Conservation (phyloP, 2,888 invertebrate genomes). For the Galeruca laticollis region DNA sequence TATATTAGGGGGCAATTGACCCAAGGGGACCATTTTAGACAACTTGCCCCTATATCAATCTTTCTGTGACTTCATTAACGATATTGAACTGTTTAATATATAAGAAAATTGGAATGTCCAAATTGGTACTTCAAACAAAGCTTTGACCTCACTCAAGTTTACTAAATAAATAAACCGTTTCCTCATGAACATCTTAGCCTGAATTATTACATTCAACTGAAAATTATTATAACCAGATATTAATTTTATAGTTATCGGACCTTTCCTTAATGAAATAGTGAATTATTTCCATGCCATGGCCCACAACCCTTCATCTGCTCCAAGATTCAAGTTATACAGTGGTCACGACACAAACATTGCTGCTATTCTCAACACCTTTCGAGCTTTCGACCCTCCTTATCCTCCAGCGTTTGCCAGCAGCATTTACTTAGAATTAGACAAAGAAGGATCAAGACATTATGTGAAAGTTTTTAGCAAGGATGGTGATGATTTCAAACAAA, state of each 20-base stretch:
- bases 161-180: too few relatives aligned
- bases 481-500: slow-evolving; percentile 18
- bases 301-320: background rate
- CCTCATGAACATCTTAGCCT: too few relatives aligned
- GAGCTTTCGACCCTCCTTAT: background rate
- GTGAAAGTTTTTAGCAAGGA: slow-evolving; percentile 38
- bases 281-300: slow-evolving; percentile 9
- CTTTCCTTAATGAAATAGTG: slow-evolving; percentile 15
- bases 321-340: slow-evolving; percentile 19
- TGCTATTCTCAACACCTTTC: slow-evolving; percentile 12
- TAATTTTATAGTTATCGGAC: slow-evolving; percentile 68
- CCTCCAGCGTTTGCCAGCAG: slow-evolving; percentile 21
- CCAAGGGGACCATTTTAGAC: too few relatives aligned
- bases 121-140: too few relatives aligned
- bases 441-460: background rate
- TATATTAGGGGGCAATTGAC: too few relatives aligned
- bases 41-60: too few relatives aligned
- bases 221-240: too few relatives aligned
- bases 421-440: slow-evolving; percentile 70
- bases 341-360: slow-evolving; percentile 25
- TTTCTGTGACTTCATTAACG: too few relatives aligned
- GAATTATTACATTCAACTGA: too few relatives aligned
- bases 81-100: too few relatives aligned
- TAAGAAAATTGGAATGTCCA: too few relatives aligned
- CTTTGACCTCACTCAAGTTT: too few relatives aligned